Evolutionary conservation across 2,113 vertebrate genomes (phyloP), one percentile per base, ranked within the genome.

Genomic region (Himantopus leucocephalus): DNA sequence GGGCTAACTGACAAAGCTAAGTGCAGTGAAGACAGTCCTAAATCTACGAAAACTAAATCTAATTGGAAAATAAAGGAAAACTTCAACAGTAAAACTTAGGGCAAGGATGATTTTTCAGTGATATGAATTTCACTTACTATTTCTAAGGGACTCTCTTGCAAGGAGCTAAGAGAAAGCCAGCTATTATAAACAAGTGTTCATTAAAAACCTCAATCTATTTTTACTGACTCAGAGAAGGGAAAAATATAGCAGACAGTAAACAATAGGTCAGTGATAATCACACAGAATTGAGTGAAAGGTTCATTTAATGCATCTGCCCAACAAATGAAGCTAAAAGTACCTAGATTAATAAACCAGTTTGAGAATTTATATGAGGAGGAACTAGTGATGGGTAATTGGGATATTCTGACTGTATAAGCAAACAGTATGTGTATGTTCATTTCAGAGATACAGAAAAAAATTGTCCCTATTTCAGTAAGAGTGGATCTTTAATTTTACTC

Each of bases 61-160:
- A 91, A 75, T 19, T 59, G 56, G 48, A 94, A 96, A 97, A 91
- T 45, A 72, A 50, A 62, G 18, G 30, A 76, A 96, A 91, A 43
- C 63, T 74, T 64, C 30, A 64, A 24, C 5, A 82, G 13, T 14
- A 72, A 73, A 86, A 68, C 5, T 55, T 32, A 41, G 1, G 1
- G 3, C 10, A 73, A 90, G 20, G 29, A 67, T 56, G 39, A 81
- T 56, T 81, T 85, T 75, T 89, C 73, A 87, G 24, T 78, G 5
- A 64, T 63, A 47, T 7, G 11, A 85, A 10, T 72, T 91, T 72
- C 24, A 72, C 5, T 6, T 55, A 9, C 2, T 34, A 32, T 76
- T 91, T 83, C 27, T 70, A 66, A 67, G 12, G 4, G 6, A 73
- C 39, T 82, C 6, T 56, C 8, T 62, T 85, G 7, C 4, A 83